These are phyloP conservation scores for Pterocles gutturalis DNA, from an alignment of 2,113 vertebrate genomes.

Conservation along the genomic window DNA sequence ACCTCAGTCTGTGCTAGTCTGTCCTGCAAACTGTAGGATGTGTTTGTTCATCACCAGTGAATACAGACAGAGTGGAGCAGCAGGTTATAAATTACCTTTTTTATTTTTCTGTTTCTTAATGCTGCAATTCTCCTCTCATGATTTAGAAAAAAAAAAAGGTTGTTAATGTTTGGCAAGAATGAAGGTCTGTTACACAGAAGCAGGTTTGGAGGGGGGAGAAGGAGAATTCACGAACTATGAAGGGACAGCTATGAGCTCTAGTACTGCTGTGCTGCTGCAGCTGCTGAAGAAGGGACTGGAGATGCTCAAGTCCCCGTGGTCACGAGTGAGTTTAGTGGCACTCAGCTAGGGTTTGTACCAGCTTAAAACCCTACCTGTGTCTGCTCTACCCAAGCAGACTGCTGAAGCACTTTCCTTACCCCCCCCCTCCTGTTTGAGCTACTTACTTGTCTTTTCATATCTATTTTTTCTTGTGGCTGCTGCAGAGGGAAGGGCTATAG, in stretches of 20 bases:
- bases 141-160: background rate
- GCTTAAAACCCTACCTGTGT: background rate
- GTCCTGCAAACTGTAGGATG: background rate
- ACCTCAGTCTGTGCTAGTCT: slow-evolving; percentile 2
- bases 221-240: background rate
- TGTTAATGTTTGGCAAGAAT: slow-evolving; percentile 49
- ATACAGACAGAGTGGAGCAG: slow-evolving; percentile 2
- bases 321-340: background rate
- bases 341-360: background rate
- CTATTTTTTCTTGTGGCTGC: background rate
- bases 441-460: background rate
- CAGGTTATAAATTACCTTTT: slow-evolving; percentile 57
- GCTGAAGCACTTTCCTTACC: background rate
- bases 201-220: background rate
- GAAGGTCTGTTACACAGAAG: background rate
- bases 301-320: background rate
- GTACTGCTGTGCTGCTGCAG: fast-evolving
- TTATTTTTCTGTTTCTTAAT: slow-evolving; percentile 58
- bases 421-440: background rate
- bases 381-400: background rate
- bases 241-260: background rate
- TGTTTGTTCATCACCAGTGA: slow-evolving; percentile 29
- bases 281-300: background rate
- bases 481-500: background rate
- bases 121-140: background rate